A percentile compares a stretch with the other conserved stretches of the same genome.
phyloP scores from a whole-genome alignment of 30 jellyfish, hydroid and myxozoan genomes.

The Nemopilema nomurai region DNA sequence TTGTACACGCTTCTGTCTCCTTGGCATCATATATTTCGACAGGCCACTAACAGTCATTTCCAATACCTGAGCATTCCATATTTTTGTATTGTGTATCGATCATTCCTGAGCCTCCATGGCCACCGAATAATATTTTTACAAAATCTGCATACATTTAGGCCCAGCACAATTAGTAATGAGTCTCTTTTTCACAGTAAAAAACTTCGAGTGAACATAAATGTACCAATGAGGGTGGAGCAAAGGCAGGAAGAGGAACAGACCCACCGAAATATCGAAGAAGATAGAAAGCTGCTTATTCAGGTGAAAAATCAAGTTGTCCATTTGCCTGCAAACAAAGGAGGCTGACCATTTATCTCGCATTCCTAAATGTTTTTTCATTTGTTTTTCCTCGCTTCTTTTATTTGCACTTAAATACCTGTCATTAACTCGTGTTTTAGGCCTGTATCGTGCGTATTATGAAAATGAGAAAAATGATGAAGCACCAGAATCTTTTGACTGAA shows the following conservation, averaged over 20 bases:
- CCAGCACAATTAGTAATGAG: not conserved
- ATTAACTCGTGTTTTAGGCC: slow-evolving; percentile 64
- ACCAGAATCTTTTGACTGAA: slow-evolving; percentile 90
- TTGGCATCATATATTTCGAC: too few relatives aligned
- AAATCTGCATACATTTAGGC: too few relatives aligned
- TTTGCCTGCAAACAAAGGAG: not conserved
- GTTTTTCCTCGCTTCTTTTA: not conserved
- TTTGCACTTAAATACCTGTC: not conserved
- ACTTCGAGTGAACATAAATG: slow-evolving; percentile 97
- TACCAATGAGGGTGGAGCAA: slow-evolving; percentile 98
- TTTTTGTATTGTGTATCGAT: too few relatives aligned
- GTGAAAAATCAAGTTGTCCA: slow-evolving; percentile 8
- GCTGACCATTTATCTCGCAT: too few relatives aligned
- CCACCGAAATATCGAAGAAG: slow-evolving; percentile 94
- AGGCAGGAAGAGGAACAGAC: slow-evolving; percentile 98
- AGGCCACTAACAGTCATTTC: too few relatives aligned
- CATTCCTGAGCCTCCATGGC: too few relatives aligned
- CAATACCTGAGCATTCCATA: too few relatives aligned
- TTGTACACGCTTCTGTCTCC: too few relatives aligned
- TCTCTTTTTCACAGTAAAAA: slow-evolving; percentile 73
- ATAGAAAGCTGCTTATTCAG: slow-evolving; percentile 90
- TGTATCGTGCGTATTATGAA: slow-evolving; percentile 99
- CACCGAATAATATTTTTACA: too few relatives aligned
- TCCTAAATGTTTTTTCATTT: not conserved
- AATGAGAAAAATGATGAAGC: slow-evolving; percentile 97